Percentiles rank a stretch among this genome's conserved stretches.
phyloP scores from a whole-genome alignment of 2,113 vertebrate genomes.

The Ginglymostoma cirratum region DNA sequence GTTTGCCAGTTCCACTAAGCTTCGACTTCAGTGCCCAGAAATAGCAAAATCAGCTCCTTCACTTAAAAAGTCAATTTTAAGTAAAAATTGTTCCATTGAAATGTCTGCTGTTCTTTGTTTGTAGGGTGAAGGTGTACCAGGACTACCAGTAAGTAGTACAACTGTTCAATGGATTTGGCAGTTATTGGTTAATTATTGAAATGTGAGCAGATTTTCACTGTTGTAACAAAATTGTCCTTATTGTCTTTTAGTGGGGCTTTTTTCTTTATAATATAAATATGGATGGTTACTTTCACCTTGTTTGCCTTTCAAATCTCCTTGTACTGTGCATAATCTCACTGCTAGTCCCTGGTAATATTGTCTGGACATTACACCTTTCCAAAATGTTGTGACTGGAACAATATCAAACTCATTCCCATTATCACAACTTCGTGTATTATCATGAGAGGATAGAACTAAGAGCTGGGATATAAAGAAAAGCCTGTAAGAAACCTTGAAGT shows the following conservation, averaged over 20 bases:
- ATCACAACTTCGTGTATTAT: background rate
- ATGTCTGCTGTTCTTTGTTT: conserved; percentile 45
- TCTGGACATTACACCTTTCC: background rate
- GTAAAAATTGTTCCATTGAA: conserved; percentile 2
- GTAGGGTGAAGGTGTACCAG: conserved; percentile 79
- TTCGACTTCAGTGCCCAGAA: background rate
- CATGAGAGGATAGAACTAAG: background rate
- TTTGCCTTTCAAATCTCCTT: background rate
- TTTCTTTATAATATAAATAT: background rate
- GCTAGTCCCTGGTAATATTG: background rate
- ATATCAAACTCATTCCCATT: background rate
- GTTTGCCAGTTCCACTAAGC: background rate
- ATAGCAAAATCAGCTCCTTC: background rate
- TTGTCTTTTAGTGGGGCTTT: background rate
- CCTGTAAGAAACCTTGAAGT: background rate
- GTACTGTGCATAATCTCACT: background rate
- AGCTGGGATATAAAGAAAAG: background rate
- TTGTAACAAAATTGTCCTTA: background rate
- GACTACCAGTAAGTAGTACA: conserved; percentile 69
- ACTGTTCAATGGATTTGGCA: background rate
- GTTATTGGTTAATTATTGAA: conserved; percentile 15
- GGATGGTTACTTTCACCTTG: background rate
- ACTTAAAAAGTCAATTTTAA: background rate
- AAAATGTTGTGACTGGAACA: background rate
- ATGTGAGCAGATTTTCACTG: conserved; percentile 4